phyloP scores from a whole-genome alignment of 30 jellyfish, hydroid and myxozoan genomes.

The Hydractinia symbiolongicarpus region DNA sequence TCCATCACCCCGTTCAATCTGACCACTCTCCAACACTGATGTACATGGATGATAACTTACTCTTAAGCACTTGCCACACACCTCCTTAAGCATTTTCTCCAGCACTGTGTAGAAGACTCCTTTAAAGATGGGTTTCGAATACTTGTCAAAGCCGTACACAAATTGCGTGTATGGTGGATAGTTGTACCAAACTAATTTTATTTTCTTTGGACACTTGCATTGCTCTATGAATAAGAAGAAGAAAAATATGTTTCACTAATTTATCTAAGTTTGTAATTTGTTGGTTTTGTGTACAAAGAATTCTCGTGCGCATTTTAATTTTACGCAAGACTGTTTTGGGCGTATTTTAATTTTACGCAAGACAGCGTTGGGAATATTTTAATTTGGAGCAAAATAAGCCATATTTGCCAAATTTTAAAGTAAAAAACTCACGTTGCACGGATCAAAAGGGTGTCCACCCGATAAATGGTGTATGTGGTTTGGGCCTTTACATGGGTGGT shows the following conservation, averaged over 20 bases:
- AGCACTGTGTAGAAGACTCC: constrained; percentile 23
- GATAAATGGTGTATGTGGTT: no score
- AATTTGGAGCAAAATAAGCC: no score
- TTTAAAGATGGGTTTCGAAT: constrained; percentile 20
- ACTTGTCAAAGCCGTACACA: constrained; percentile 5
- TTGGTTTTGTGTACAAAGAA: background rate
- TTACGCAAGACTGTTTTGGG: no score
- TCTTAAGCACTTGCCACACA: constrained; percentile 29
- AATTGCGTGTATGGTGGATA: constrained; percentile 36
- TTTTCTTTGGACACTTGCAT: constrained; percentile 32
- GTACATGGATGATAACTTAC: background rate
- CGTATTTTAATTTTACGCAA: no score
- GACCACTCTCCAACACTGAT: background rate
- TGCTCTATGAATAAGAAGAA: constrained; percentile 4
- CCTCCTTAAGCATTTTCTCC: constrained; percentile 22
- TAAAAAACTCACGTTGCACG: no score
- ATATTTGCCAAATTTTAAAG: no score
- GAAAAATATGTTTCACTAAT: background rate
- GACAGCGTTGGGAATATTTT: no score
- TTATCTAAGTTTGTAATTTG: background rate
- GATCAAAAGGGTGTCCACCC: no score
- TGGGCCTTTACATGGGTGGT: no score
- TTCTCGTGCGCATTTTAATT: background rate
- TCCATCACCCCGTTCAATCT: background rate
- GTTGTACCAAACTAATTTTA: constrained; percentile 26